A percentile compares a stretch with the other conserved stretches of the same genome.
Evolutionary conservation across 2,888 invertebrate genomes (phyloP).

Genomic region (Dioctria linearis): DNA sequence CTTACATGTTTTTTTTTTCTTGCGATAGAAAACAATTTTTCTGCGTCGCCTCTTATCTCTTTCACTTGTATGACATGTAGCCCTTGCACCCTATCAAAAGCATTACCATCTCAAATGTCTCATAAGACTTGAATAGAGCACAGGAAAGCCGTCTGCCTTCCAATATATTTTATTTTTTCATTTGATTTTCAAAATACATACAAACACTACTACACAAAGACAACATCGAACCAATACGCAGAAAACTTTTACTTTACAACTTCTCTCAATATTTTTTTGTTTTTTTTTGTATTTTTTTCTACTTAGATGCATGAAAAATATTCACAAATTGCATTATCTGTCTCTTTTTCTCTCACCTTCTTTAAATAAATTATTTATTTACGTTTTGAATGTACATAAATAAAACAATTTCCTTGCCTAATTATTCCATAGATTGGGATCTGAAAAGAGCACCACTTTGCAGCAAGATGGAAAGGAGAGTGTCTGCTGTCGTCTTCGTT

Average conservation of each 20-base stretch:
- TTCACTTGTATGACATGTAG: neutral
- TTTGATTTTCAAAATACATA: slow-evolving; percentile 13
- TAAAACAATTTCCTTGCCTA: slow-evolving; percentile 15
- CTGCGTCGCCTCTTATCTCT: slow-evolving; percentile 35
- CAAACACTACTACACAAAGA: slow-evolving; percentile 49
- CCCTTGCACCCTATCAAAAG: too few species aligned
- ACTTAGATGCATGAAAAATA: neutral
- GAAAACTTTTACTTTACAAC: slow-evolving; percentile 1
- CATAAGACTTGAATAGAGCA: too few species aligned
- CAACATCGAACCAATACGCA: slow-evolving; percentile 38
- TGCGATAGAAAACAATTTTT: slow-evolving; percentile 12
- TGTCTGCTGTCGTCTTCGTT: slow-evolving; percentile 26
- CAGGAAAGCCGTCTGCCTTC: neutral
- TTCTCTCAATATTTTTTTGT: neutral
- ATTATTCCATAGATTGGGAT: slow-evolving; percentile 15
- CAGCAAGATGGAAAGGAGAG: slow-evolving; percentile 6
- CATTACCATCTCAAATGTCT: too few species aligned
- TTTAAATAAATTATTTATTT: slow-evolving; percentile 31
- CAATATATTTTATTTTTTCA: slow-evolving; percentile 16
- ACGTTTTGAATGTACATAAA: slow-evolving; percentile 28
- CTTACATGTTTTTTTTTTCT: slow-evolving; percentile 17
- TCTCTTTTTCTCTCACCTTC: slow-evolving; percentile 43
- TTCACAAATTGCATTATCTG: slow-evolving; percentile 38
- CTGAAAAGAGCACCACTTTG: slow-evolving; percentile 30
- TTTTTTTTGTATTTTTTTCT: neutral